These are phyloP conservation scores for Chiloscyllium plagiosum DNA, from an alignment of 2,113 vertebrate species.

Conservation along the genomic window DNA sequence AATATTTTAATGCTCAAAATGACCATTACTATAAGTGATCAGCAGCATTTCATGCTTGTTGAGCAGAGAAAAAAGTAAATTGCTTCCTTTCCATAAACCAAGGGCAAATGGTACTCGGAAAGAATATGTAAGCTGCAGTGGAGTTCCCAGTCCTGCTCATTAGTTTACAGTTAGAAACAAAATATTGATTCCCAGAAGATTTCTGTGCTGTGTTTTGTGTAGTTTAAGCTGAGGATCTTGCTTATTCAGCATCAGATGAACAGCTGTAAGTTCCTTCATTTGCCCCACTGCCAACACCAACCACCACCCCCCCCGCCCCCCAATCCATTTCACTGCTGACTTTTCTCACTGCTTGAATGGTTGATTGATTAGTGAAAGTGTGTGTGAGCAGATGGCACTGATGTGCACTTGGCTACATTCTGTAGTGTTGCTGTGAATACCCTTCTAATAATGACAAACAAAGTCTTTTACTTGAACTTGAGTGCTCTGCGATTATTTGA, in stretches of 20 bases:
- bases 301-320: slow-evolving; percentile 20
- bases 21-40: background rate
- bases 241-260: slow-evolving; percentile 43
- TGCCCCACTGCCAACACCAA: background rate
- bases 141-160: slow-evolving; percentile 38
- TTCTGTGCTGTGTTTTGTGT: slow-evolving; percentile 42
- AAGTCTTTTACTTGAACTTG: background rate
- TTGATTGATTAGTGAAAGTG: slow-evolving; percentile 38
- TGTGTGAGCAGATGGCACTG: slow-evolving; percentile 28
- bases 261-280: slow-evolving; percentile 40
- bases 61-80: background rate
- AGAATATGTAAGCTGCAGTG: background rate
- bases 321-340: slow-evolving; percentile 39
- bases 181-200: slow-evolving; percentile 44
- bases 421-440: slow-evolving; percentile 9
- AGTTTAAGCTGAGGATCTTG: slow-evolving; percentile 43
- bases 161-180: slow-evolving; percentile 41
- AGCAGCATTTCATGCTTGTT: background rate
- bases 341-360: slow-evolving; percentile 33
- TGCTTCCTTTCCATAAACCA: background rate
- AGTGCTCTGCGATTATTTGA: background rate
- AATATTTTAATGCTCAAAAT: background rate
- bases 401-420: background rate
- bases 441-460: background rate
- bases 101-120: too few relatives aligned